Conservation (phyloP, 2,113 vertebrate genomes). For the Apeltes quadracus region DNA sequence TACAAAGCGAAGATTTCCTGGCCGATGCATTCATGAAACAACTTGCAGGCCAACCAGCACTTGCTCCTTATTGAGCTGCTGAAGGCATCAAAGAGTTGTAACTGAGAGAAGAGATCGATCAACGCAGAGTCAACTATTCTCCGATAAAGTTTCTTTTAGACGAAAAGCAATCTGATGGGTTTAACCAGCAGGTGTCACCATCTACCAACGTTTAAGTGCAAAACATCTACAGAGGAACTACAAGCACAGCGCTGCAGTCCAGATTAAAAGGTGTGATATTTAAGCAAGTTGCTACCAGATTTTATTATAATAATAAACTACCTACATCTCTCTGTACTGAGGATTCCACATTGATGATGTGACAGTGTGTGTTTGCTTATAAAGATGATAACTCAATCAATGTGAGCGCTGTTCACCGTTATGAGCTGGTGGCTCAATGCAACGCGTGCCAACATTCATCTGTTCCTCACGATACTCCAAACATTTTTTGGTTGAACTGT, state of each 20-base stretch:
- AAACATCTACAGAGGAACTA: background rate
- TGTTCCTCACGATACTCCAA: background rate
- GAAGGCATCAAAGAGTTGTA: too few species aligned
- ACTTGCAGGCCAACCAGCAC: background rate
- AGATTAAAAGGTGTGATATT: background rate
- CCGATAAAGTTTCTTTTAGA: too few species aligned
- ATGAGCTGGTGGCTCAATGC: background rate
- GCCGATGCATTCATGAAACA: too few species aligned
- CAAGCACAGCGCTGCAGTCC: background rate
- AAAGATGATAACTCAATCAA: background rate
- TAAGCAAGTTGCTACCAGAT: background rate
- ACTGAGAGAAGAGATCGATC: too few species aligned
- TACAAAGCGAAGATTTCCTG: background rate
- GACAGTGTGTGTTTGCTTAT: background rate
- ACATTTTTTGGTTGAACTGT: background rate
- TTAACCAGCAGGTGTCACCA: constrained; percentile 77
- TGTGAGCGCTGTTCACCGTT: background rate
- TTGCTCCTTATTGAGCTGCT: too few species aligned
- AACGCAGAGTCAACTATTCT: too few species aligned
- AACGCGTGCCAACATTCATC: background rate
- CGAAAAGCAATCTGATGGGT: background rate
- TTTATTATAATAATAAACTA: background rate
- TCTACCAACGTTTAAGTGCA: constrained; percentile 42
- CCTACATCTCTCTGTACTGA: background rate
- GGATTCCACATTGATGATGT: background rate